Conservation (phyloP, 2,797 vertebrate species). For the Orientallactaga sibirica region DNA sequence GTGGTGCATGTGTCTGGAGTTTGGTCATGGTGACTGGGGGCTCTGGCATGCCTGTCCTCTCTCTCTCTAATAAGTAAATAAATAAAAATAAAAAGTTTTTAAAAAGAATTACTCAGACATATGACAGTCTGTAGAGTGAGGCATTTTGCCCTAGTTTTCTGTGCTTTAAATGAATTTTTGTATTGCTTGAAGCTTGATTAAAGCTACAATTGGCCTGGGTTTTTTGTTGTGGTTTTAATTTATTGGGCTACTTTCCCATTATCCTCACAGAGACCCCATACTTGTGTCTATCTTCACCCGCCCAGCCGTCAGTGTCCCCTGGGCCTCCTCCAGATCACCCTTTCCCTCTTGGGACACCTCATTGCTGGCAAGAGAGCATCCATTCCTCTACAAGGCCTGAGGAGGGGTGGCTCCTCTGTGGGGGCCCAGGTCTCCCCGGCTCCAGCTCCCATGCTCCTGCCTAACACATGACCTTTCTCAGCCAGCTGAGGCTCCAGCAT, state of each 20-base stretch:
- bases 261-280: not conserved
- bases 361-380: not conserved
- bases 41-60: too few species aligned
- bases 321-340: accelerated
- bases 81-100: too few species aligned
- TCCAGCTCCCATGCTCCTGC: too few species aligned
- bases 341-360: not conserved
- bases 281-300: too few species aligned
- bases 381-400: too few species aligned
- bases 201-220: not conserved
- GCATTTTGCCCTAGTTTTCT: not conserved
- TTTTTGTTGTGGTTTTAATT: not conserved
- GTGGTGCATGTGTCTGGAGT: too few species aligned
- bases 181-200: not conserved
- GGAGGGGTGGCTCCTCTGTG: not conserved
- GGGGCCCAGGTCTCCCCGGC: too few species aligned
- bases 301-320: accelerated
- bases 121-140: not conserved
- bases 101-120: not conserved
- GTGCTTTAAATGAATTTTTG: not conserved
- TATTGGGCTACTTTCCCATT: not conserved
- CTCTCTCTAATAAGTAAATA: too few species aligned
- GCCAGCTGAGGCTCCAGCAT: not conserved
- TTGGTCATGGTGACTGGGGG: too few species aligned
- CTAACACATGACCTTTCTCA: not conserved